Conservation (phyloP, 2,888 invertebrate genomes). For the Cotesia congregata region DNA sequence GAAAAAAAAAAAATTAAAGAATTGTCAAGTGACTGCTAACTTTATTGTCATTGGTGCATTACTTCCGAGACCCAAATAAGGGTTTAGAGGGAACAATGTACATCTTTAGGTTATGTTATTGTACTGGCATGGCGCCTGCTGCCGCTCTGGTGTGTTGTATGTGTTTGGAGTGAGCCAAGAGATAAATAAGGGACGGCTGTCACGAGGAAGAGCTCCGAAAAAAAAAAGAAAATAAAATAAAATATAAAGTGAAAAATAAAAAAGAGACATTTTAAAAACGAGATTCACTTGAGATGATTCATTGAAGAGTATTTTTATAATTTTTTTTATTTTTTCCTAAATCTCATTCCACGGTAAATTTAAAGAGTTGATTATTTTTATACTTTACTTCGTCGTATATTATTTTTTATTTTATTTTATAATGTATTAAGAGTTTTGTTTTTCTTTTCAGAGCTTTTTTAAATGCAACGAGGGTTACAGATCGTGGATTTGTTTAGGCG, state of each 20-base stretch:
- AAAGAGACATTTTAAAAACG: conserved; percentile 18
- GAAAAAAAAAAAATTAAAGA: too few species aligned
- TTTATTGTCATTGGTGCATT: conserved; percentile 40
- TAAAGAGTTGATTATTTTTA: conserved; percentile 26
- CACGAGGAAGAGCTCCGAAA: neutral
- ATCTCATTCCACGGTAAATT: neutral
- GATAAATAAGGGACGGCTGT: conserved; percentile 34
- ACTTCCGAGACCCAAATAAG: conserved; percentile 36
- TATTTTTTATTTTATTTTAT: neutral
- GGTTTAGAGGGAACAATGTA: conserved; percentile 29
- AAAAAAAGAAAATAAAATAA: neutral
- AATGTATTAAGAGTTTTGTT: conserved; percentile 7
- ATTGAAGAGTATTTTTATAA: neutral
- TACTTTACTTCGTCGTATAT: neutral
- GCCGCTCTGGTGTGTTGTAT: neutral
- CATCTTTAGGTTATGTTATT: neutral
- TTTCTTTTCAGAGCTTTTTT: conserved; percentile 1
- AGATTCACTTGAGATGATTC: conserved; percentile 29
- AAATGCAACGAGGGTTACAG: conserved; percentile 3
- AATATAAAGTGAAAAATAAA: neutral
- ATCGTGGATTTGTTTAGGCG: conserved; percentile 21
- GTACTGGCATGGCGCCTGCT: conserved; percentile 32
- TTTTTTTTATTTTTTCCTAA: conserved; percentile 11
- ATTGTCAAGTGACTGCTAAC: conserved; percentile 1
- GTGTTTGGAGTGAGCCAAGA: conserved; percentile 11